phyloP scores from a whole-genome alignment of 1,140 invertebrate species.

The Bombus confusus region DNA sequence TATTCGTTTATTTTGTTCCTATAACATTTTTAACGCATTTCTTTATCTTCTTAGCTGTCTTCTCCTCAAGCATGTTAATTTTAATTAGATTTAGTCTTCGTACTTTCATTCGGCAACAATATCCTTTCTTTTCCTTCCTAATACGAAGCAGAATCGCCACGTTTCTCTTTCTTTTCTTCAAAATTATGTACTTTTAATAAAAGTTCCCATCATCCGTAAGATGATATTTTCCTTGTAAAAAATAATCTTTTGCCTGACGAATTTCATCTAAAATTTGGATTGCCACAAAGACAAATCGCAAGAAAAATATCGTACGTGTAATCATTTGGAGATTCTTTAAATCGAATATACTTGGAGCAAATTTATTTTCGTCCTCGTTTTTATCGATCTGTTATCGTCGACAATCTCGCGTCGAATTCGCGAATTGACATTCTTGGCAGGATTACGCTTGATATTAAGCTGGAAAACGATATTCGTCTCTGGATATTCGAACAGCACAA shows the following conservation, averaged over 20 bases:
- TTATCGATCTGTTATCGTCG: background rate
- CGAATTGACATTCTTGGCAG: background rate
- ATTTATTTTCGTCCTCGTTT: no score
- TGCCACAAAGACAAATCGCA: background rate
- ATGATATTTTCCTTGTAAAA: background rate
- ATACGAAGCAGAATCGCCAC: background rate
- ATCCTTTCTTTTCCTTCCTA: background rate
- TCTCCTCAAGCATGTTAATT: background rate
- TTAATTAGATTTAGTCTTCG: constrained; percentile 11
- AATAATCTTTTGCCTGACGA: background rate
- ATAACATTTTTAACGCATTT: background rate
- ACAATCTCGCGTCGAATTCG: background rate
- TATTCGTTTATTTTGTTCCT: background rate
- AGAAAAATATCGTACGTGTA: background rate
- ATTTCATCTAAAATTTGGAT: background rate
- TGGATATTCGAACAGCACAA: constrained; percentile 1
- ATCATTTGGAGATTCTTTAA: background rate
- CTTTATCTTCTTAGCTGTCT: background rate
- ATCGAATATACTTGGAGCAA: background rate
- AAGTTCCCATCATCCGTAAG: background rate
- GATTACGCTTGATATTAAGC: constrained; percentile 8
- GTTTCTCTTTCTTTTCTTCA: background rate
- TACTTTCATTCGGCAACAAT: background rate
- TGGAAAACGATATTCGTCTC: background rate
- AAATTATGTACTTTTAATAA: background rate